phyloP scores from a whole-genome alignment of 2,797 vertebrate species.

The Enteromius unitaeniatus region DNA sequence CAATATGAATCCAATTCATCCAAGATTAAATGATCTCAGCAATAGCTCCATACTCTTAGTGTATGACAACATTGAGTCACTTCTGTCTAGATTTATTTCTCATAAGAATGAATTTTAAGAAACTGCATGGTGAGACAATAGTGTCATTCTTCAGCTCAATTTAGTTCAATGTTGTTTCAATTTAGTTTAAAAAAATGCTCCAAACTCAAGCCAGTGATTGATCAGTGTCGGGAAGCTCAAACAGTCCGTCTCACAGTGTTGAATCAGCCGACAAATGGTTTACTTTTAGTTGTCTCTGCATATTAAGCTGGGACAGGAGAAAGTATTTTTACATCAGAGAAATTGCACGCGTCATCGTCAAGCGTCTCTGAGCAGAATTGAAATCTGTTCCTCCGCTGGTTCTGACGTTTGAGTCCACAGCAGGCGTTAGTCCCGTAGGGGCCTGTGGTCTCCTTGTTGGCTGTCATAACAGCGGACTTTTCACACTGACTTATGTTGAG shows the following conservation, averaged over 20 bases:
- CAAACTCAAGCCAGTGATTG: not conserved
- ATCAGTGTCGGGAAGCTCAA: not conserved
- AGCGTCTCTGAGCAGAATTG: slow-evolving; percentile 22
- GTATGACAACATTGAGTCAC: not conserved
- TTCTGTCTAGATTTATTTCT: not conserved
- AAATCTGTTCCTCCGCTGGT: slow-evolving; percentile 23
- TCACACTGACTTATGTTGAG: slow-evolving; percentile 46
- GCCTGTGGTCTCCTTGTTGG: slow-evolving; percentile 45
- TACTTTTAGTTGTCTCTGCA: slow-evolving; percentile 10
- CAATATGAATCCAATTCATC: not conserved
- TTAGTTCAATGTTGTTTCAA: not conserved
- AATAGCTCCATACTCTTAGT: not conserved
- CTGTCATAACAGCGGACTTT: slow-evolving; percentile 43
- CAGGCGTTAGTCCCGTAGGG: slow-evolving; percentile 37
- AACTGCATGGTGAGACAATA: not conserved
- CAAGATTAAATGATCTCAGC: not conserved
- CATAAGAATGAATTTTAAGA: not conserved
- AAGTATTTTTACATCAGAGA: slow-evolving; percentile 13
- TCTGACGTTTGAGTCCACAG: slow-evolving; percentile 16
- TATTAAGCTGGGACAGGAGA: not conserved
- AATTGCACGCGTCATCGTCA: slow-evolving; percentile 4
- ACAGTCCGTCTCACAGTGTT: not conserved
- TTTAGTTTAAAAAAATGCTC: not conserved
- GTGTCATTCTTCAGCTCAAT: not conserved
- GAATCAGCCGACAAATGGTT: not conserved